A percentile compares a stretch with the other conserved stretches of the same genome.
These are phyloP conservation scores for Dinoponera quadriceps DNA, from an alignment of 1,140 invertebrate species.

Conservation along the genomic window DNA sequence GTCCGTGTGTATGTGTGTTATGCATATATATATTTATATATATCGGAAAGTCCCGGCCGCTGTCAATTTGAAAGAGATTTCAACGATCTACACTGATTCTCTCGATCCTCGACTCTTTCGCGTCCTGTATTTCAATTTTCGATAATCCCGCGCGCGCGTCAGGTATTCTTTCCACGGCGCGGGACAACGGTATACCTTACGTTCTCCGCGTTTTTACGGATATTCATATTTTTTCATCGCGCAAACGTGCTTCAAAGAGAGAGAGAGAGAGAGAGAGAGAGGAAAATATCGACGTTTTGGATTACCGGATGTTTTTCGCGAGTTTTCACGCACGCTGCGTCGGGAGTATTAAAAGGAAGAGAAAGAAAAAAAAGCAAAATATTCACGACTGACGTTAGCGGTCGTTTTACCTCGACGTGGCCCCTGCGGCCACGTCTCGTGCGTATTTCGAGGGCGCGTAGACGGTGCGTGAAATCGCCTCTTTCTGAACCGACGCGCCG, in stretches of 20 bases:
- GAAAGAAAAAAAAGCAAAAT: slow-evolving; percentile 37
- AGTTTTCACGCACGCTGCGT: neutral
- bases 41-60: neutral
- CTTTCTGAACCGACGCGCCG: neutral
- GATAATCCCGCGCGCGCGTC: neutral
- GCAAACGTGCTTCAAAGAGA: slow-evolving; percentile 7
- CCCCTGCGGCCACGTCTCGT: neutral
- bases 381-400: neutral
- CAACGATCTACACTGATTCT: slow-evolving; percentile 3
- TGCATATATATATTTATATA: too few relatives aligned
- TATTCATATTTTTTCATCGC: slow-evolving; percentile 40
- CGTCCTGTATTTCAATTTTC: neutral
- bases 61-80: slow-evolving; percentile 18
- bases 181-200: neutral
- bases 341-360: slow-evolving; percentile 22
- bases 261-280: too few relatives aligned
- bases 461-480: neutral
- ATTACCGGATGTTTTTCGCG: slow-evolving; percentile 25
- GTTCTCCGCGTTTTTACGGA: slow-evolving; percentile 3
- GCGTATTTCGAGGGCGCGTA: neutral
- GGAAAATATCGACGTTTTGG: slow-evolving; percentile 23
- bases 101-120: neutral
- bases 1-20: too few relatives aligned
- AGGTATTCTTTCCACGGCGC: neutral
- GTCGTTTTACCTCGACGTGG: neutral